These are phyloP conservation scores for Albula glossodonta DNA, from an alignment of 2,113 vertebrate species.

Conservation along the genomic window DNA sequence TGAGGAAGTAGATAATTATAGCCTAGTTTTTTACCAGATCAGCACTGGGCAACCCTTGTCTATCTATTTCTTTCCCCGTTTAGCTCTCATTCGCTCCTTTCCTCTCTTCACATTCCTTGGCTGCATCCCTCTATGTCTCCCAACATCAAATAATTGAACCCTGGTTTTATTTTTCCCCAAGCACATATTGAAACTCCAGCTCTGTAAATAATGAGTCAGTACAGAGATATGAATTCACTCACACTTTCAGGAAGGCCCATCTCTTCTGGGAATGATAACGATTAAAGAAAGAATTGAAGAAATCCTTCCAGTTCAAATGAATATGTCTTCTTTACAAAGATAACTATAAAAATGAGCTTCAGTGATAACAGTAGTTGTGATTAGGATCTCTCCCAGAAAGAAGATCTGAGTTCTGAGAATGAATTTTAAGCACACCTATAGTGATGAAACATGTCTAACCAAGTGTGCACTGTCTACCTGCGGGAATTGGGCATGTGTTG, in stretches of 20 bases:
- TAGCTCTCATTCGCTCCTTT: neutral
- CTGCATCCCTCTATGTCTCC: neutral
- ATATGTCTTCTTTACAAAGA: too few species aligned
- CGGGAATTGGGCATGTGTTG: too few species aligned
- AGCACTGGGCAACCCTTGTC: neutral
- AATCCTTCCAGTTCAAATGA: too few species aligned
- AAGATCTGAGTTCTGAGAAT: too few species aligned
- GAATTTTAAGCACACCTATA: too few species aligned
- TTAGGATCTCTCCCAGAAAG: too few species aligned
- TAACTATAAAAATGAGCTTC: too few species aligned
- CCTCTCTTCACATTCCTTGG: neutral
- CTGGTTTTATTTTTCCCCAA: neutral
- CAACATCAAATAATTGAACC: neutral
- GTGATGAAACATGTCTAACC: too few species aligned
- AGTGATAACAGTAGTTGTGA: too few species aligned
- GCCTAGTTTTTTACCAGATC: neutral
- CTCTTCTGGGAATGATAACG: too few species aligned
- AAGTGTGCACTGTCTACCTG: too few species aligned
- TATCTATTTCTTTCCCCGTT: neutral
- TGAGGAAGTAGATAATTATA: neutral
- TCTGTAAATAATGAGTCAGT: neutral
- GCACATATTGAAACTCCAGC: neutral
- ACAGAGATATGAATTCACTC: neutral
- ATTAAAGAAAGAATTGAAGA: too few species aligned
- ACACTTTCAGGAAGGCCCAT: neutral